Percentiles rank a stretch among this genome's conserved stretches.
Conservation (phyloP, 2,797 vertebrate genomes). For the Gastrophryne carolinensis region DNA sequence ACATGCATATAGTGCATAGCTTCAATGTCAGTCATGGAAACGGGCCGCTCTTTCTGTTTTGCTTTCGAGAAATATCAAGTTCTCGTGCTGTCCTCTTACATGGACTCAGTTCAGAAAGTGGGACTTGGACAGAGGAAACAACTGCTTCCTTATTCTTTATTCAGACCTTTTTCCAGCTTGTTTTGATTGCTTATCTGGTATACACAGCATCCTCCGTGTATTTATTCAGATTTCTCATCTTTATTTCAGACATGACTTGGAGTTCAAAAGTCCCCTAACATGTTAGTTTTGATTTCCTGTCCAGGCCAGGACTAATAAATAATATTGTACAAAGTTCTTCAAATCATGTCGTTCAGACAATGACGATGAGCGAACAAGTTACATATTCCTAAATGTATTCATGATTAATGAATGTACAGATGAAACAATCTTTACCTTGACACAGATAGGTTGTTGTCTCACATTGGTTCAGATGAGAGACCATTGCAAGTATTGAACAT, state of each 20-base stretch:
- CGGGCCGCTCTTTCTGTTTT: neutral
- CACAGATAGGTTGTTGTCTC: no score
- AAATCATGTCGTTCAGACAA: no score
- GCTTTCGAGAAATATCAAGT: neutral
- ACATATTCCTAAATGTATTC: no score
- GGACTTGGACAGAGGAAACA: slow-evolving; percentile 67
- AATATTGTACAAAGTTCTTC: no score
- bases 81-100: neutral
- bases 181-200: slow-evolving; percentile 43
- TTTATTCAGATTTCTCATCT: slow-evolving; percentile 27
- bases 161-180: slow-evolving; percentile 42
- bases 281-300: neutral
- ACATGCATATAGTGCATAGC: neutral
- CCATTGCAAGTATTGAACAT: no score
- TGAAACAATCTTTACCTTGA: no score
- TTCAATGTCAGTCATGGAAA: neutral
- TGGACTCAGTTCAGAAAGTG: slow-evolving; percentile 3
- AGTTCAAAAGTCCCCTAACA: neutral
- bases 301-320: neutral
- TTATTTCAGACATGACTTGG: slow-evolving; percentile 11
- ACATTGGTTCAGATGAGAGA: no score
- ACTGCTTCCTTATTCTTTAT: slow-evolving; percentile 68
- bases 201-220: slow-evolving; percentile 43
- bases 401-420: no score
- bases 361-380: no score